phyloP scores from a whole-genome alignment of 2,888 invertebrate genomes.

The Athalia circularis region DNA sequence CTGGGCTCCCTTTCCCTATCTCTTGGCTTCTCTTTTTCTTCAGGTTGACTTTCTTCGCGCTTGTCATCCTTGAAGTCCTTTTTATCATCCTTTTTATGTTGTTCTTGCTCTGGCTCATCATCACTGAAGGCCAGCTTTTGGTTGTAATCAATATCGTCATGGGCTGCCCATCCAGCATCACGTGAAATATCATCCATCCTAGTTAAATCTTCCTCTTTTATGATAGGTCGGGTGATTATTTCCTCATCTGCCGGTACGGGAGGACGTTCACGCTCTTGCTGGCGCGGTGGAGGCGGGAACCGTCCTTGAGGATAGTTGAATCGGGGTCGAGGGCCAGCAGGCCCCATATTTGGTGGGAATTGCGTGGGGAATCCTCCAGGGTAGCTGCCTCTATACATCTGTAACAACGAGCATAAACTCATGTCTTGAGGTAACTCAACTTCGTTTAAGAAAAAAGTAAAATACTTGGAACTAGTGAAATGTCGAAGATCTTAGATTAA shows the following conservation, averaged over 20 bases:
- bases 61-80: constrained; percentile 67
- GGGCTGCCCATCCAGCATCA: constrained; percentile 94
- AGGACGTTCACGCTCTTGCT: constrained; percentile 62
- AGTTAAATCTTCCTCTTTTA: constrained; percentile 94
- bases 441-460: background rate
- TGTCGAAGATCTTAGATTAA: background rate
- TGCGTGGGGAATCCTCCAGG: constrained; percentile 70
- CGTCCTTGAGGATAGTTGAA: constrained; percentile 69
- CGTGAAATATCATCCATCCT: constrained; percentile 93
- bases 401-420: constrained; percentile 38
- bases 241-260: constrained; percentile 78
- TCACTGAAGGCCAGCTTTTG: constrained; percentile 96
- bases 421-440: background rate
- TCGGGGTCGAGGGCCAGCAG: constrained; percentile 69
- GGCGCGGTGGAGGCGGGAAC: constrained; percentile 66
- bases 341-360: constrained; percentile 66
- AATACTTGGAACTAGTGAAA: background rate
- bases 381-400: constrained; percentile 74
- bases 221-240: constrained; percentile 87
- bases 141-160: constrained; percentile 96
- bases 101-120: constrained; percentile 81
- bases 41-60: constrained; percentile 48
- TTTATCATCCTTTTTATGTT: constrained; percentile 62
- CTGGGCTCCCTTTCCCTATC: constrained; percentile 68
- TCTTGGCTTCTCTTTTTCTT: constrained; percentile 60